A percentile compares a stretch with the other conserved stretches of the same genome.
phyloP scores from a whole-genome alignment of 2,888 invertebrate species.

The Torymus aiolomorphi region DNA sequence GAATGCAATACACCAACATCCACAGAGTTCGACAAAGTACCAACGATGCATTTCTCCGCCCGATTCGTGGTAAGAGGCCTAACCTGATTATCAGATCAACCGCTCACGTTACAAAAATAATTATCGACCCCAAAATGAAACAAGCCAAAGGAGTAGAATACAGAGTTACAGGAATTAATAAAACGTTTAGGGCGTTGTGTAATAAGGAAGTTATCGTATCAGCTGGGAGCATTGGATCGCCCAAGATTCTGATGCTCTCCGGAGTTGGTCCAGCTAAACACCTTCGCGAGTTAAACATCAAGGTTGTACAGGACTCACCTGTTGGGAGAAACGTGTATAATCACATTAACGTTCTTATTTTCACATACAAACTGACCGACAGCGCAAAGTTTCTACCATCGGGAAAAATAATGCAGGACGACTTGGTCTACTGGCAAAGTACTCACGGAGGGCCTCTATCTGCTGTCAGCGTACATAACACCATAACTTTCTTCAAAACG shows the following conservation, averaged over 20 bases:
- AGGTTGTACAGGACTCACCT: background rate
- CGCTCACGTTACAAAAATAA: background rate
- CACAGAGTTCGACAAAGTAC: conserved; percentile 10
- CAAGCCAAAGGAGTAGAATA: conserved; percentile 19
- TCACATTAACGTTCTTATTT: background rate
- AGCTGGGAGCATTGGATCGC: conserved; percentile 4
- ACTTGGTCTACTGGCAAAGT: too few relatives aligned
- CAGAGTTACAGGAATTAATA: background rate
- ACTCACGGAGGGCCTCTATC: too few relatives aligned
- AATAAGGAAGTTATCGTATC: conserved; percentile 29
- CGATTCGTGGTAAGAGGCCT: conserved; percentile 15
- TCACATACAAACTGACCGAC: too few relatives aligned
- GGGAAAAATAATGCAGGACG: too few relatives aligned
- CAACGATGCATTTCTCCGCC: conserved; percentile 15
- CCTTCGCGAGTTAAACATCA: background rate
- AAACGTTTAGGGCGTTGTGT: background rate
- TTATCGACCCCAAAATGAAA: conserved; percentile 4
- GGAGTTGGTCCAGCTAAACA: conserved; percentile 22
- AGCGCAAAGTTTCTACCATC: too few relatives aligned
- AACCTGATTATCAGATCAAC: conserved; percentile 20
- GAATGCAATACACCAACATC: background rate
- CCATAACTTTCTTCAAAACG: too few relatives aligned
- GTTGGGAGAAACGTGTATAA: background rate
- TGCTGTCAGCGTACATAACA: too few relatives aligned
- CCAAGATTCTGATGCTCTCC: conserved; percentile 23